Evolutionary conservation across 2,113 vertebrate species (phyloP).

Genomic region (Arenaria interpres): DNA sequence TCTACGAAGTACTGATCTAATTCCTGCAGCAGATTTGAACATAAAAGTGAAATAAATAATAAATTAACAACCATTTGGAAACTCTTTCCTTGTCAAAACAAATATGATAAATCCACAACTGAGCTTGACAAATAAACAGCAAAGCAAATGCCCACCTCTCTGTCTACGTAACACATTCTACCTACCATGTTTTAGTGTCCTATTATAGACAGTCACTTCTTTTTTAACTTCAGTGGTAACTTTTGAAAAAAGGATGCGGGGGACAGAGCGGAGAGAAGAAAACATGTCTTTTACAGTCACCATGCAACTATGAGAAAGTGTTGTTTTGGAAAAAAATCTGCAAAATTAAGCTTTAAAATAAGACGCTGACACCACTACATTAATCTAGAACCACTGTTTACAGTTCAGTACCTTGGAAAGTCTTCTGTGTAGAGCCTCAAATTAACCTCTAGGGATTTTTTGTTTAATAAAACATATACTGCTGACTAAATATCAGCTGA

Average conservation of each 20-base stretch:
- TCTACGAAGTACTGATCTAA: not conserved
- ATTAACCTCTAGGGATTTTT: not conserved
- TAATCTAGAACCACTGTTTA: not conserved
- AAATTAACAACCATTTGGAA: not conserved
- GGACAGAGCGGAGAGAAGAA: not conserved
- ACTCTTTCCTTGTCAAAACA: not conserved
- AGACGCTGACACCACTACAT: not conserved
- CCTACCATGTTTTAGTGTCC: not conserved
- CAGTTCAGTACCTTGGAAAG: not conserved
- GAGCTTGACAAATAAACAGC: not conserved
- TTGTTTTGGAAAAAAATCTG: not conserved
- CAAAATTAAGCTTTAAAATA: not conserved
- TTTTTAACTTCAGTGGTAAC: not conserved
- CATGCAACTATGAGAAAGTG: not conserved
- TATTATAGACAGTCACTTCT: not conserved
- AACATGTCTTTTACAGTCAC: not conserved
- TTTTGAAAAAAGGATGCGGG: not conserved
- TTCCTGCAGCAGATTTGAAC: not conserved
- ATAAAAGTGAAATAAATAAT: not conserved
- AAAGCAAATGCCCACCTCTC: not conserved
- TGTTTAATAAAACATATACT: not conserved
- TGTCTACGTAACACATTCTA: not conserved
- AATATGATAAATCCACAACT: not conserved
- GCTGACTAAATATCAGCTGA: not conserved
- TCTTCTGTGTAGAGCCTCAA: not conserved